Conservation (phyloP, 2,797 vertebrate genomes). For the Xiphorhynchus erythropygius region DNA sequence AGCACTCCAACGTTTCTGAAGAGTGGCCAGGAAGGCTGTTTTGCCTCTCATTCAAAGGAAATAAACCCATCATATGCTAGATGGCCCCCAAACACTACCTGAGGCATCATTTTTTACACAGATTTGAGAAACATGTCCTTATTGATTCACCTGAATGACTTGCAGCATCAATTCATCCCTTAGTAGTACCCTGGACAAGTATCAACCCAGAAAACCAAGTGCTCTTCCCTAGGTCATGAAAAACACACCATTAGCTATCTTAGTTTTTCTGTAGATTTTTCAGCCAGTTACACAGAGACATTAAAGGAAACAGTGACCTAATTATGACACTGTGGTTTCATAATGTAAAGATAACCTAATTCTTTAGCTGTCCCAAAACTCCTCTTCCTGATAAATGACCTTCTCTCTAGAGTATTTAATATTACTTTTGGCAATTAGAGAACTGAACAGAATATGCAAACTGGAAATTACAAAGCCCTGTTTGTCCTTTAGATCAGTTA, state of each 20-base stretch:
- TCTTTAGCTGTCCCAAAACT: constrained; percentile 2
- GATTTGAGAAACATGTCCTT: not conserved
- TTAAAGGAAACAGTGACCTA: constrained; percentile 37
- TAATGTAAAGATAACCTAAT: constrained; percentile 43
- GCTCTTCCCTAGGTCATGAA: not conserved
- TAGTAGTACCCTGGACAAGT: not conserved
- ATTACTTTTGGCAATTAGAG: not conserved
- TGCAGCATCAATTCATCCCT: not conserved
- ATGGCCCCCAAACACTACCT: not conserved
- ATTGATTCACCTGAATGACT: not conserved
- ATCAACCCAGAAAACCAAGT: not conserved
- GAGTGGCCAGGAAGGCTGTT: constrained; percentile 16
- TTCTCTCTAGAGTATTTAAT: not conserved
- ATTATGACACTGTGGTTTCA: constrained; percentile 28
- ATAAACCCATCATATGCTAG: not conserved
- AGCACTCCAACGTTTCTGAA: constrained; percentile 19
- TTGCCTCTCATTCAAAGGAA: not conserved
- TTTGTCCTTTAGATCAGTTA: not conserved
- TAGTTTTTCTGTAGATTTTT: not conserved
- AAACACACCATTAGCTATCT: not conserved
- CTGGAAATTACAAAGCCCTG: not conserved
- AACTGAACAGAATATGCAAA: not conserved
- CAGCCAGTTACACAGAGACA: not conserved
- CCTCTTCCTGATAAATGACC: not conserved
- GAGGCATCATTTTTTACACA: not conserved